Percentiles rank a stretch among this genome's conserved stretches.
Conservation (phyloP, 2,113 vertebrate genomes). For the Pica pica region DNA sequence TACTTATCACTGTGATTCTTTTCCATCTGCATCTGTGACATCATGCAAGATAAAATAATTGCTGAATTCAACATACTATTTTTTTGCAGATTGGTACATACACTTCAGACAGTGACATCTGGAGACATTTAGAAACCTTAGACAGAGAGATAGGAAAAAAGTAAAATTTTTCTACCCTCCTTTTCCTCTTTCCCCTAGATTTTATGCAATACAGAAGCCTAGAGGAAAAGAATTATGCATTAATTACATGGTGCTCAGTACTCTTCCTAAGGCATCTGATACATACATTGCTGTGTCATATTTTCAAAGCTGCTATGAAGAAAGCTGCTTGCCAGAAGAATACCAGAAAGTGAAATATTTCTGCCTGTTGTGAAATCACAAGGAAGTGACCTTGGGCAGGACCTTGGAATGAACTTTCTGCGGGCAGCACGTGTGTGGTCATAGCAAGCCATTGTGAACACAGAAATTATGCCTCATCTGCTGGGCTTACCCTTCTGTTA, state of each 20-base stretch:
- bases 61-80: background rate
- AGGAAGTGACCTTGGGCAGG: slow-evolving; percentile 10
- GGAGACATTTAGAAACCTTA: background rate
- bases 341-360: slow-evolving; percentile 37
- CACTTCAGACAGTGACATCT: background rate
- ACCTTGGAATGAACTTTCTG: slow-evolving; percentile 33
- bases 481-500: background rate
- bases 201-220: background rate
- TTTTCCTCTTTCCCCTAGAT: background rate
- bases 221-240: background rate
- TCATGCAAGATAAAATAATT: background rate
- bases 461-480: background rate
- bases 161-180: background rate
- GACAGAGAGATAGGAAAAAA: background rate
- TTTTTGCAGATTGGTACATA: background rate
- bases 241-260: background rate
- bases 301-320: background rate
- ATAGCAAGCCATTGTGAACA: background rate
- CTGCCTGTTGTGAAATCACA: slow-evolving; percentile 25
- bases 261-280: background rate
- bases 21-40: background rate
- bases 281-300: background rate
- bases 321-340: slow-evolving; percentile 22
- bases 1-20: background rate
- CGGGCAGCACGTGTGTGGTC: background rate